Base-by-base conservation (phyloP, 2,797 vertebrate genomes). In the Podarcis lilfordi region DNA sequence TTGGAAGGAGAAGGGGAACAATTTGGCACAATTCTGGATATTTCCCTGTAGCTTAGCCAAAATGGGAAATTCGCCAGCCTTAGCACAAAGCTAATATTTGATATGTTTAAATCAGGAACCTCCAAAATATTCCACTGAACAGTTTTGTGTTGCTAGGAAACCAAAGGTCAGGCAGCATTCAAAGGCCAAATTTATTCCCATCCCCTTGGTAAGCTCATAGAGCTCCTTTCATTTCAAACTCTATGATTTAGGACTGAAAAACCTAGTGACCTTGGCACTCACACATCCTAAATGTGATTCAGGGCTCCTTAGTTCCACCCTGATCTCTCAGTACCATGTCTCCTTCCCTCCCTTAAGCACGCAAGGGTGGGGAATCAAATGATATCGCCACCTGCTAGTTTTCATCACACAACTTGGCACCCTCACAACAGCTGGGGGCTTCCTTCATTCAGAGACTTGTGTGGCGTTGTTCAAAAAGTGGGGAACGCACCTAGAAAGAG, bases 81-180 rank as follows among this genome's bases (percentile, higher is more conserved):
- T 84, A 89, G 89, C 91, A 89, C 84, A 50, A 80, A 89, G 95
- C 91, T 93, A 96, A 0, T 94, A 93, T 94, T 92, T 95, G 92
- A 89, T 84, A 92, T 19, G 92, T 91, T 94, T 90, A 96, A 97
- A 96, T 91, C 87, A 94, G 92, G 87, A 91, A 64, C 0, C 86
- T 88, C 86, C 71, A 59, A 84, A 96, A 96, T 92, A 94, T 92
- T 96, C 92, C 87, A 72, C 89, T 0, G 13, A 91, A 77, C 81
- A 74, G 89, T 78, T 88, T 81, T 61, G 90, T 84, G 95, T 97
- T 97, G 96, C 97, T 96, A 95, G 93, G 96, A 93, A 96, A 97
- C 95, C 0, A 1, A 90, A 89, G 96, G 95, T 94, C 93, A 90
- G 87, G 89, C 86, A 80, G 85, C 88, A 85, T 90, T 92, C 87